Base-by-base conservation (phyloP, 2,113 vertebrate genomes). In the Hydropotes inermis region DNA sequence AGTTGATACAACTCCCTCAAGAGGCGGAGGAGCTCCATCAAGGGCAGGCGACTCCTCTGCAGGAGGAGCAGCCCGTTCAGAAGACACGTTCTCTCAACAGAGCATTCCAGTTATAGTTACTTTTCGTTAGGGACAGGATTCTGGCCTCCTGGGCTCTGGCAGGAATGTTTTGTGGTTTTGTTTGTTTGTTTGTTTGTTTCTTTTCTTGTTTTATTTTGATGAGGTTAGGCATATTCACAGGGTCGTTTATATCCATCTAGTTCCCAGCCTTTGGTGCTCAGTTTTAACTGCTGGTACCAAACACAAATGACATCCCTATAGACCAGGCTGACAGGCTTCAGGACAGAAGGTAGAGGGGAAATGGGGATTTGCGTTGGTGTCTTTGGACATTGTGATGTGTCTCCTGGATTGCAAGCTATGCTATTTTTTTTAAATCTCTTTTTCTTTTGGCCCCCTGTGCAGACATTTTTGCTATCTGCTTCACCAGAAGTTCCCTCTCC, bases 231-330 rank as follows among this genome's bases (percentile, higher is more conserved):
- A 43, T 50, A 0, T 54, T 86, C 84, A 21, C 96, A 96, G 6
- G 98, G 58, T 70, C 97, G 43, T 36, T 60, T 97, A 64, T 98
- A 98, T 14, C 33, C 64, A 0, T 98, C 97, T 25, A 97, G 52
- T 97, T 98, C 98, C 97, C 86, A 95, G 45, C 97, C 97, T 55
- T 94, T 97, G 94, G 67, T 55, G 90, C 97, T 96, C 17, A 98
- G 23, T 23, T 81, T 94, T 14, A 96, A 28, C 4, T 97, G 28
- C 0, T 94, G 92, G 43, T 97, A 96, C 98, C 98, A 98, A 15
- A 39, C 94, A 6, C 97, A 81, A 27, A 97, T 10, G 2, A 87
- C 14, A 3, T 98, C 97, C 7, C 97, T 52, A 23, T 98, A 97
- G 19, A 98, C 7, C 87, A 87, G 5, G 36, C 96, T 81, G 36